Percentiles rank a stretch among this genome's conserved stretches.
Conservation (phyloP, 2,888 invertebrate species). For the Strigamia maritima region DNA sequence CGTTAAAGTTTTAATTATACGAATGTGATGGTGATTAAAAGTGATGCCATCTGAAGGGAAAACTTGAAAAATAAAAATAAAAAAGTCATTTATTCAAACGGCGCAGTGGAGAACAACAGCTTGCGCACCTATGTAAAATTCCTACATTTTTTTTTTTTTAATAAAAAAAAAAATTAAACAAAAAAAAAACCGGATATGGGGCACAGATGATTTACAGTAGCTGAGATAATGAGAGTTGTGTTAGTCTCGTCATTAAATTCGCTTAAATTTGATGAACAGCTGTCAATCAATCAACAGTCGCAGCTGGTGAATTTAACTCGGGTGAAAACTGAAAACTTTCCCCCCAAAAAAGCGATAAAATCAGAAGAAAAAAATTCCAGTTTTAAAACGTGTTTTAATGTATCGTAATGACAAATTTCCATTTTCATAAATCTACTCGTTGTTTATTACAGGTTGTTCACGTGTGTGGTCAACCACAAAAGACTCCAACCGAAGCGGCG, state of each 20-base stretch:
- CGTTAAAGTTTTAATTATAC: background rate
- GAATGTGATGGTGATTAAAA: background rate
- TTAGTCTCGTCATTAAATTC: conserved; percentile 17
- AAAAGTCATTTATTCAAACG: background rate
- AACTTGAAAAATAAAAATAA: background rate
- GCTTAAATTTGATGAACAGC: background rate
- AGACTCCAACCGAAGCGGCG: conserved; percentile 41
- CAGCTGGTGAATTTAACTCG: conserved; percentile 6
- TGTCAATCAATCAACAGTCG: conserved; percentile 5
- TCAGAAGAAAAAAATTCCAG: no score
- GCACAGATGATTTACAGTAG: conserved; percentile 4
- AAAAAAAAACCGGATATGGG: background rate
- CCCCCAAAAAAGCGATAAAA: background rate
- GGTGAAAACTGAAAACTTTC: background rate
- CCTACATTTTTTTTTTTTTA: background rate
- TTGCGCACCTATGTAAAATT: background rate
- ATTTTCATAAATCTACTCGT: conserved; percentile 11
- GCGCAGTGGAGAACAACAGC: background rate
- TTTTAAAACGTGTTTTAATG: background rate
- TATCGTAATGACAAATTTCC: no score
- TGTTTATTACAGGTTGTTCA: background rate
- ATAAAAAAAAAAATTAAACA: no score
- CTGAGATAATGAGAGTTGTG: conserved; percentile 6
- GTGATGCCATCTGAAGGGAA: background rate
- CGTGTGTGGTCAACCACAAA: conserved; percentile 43